Evolutionary conservation across 2,888 invertebrate species (phyloP).

Genomic region (Ennomos fuscantarius): DNA sequence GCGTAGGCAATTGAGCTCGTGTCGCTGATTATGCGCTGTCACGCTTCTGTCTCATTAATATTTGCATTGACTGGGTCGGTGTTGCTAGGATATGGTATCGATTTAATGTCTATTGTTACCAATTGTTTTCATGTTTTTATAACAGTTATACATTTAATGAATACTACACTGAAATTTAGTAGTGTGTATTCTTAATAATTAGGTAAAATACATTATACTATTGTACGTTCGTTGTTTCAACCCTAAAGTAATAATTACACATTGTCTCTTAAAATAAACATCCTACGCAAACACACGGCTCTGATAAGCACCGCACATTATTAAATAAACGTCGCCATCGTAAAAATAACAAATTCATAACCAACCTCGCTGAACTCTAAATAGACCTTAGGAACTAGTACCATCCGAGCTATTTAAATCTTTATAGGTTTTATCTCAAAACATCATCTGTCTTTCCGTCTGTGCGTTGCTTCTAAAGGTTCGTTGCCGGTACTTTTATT

Average conservation of each 20-base stretch:
- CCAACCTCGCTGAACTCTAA: slow-evolving; percentile 6
- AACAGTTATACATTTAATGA: background rate
- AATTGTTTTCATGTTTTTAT: slow-evolving; percentile 4
- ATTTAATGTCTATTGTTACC: slow-evolving; percentile 23
- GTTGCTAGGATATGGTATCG: slow-evolving; percentile 28
- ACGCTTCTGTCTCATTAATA: slow-evolving; percentile 38
- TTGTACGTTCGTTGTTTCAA: too few species aligned
- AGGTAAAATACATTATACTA: too few species aligned
- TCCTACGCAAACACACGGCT: slow-evolving; percentile 4
- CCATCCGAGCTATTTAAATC: slow-evolving; percentile 52
- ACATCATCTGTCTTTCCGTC: slow-evolving; percentile 57
- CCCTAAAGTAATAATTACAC: too few species aligned
- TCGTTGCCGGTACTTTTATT: slow-evolving; percentile 38
- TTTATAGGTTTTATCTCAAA: slow-evolving; percentile 61
- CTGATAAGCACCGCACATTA: slow-evolving; percentile 1
- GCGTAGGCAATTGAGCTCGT: slow-evolving; percentile 29
- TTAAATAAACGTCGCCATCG: slow-evolving; percentile 15
- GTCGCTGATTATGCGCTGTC: slow-evolving; percentile 35
- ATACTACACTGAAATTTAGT: background rate
- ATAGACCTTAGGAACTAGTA: slow-evolving; percentile 27
- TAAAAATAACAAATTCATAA: slow-evolving; percentile 23
- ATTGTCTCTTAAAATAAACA: too few species aligned
- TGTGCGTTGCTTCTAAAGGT: slow-evolving; percentile 24
- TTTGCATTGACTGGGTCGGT: slow-evolving; percentile 33
- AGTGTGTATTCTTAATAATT: too few species aligned